These are phyloP conservation scores for Papilio polytes DNA, from an alignment of 1,140 invertebrate species.

Conservation along the genomic window DNA sequence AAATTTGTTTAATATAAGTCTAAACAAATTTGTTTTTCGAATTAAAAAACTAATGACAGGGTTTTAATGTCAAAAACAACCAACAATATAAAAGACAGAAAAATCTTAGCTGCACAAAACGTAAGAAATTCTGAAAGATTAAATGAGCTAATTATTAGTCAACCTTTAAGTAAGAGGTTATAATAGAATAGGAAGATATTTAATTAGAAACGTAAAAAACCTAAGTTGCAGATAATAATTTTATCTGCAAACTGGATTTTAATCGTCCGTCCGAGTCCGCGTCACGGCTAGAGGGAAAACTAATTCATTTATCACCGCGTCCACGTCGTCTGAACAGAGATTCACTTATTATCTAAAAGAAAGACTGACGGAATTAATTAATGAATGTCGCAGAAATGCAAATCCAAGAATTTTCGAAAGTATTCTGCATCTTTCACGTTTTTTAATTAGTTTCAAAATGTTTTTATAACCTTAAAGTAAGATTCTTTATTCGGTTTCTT, in stretches of 20 bases:
- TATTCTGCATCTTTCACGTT: constrained; percentile 9
- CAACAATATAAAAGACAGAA: background rate
- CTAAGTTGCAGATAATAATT: constrained; percentile 32
- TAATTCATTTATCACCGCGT: constrained; percentile 35
- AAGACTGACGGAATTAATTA: constrained; percentile 21
- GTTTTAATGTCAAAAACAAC: too few relatives aligned
- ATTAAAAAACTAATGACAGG: too few relatives aligned
- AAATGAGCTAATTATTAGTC: background rate
- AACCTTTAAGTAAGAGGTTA: background rate
- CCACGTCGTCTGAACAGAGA: constrained; percentile 11
- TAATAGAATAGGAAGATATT: background rate
- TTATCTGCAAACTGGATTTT: constrained; percentile 35
- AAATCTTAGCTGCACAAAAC: background rate
- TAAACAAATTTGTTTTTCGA: background rate
- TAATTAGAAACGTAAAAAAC: constrained; percentile 9
- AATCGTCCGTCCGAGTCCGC: constrained; percentile 8
- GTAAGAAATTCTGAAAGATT: too few relatives aligned
- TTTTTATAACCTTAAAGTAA: background rate
- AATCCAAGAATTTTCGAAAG: constrained; percentile 19
- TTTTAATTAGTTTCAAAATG: background rate
- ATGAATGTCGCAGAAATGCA: constrained; percentile 18
- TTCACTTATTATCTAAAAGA: constrained; percentile 28
- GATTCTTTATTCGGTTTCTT: background rate
- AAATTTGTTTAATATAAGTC: background rate
- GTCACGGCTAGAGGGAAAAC: constrained; percentile 19